Base-by-base conservation (phyloP, 2,113 vertebrate genomes). In the Jaculus jaculus region DNA sequence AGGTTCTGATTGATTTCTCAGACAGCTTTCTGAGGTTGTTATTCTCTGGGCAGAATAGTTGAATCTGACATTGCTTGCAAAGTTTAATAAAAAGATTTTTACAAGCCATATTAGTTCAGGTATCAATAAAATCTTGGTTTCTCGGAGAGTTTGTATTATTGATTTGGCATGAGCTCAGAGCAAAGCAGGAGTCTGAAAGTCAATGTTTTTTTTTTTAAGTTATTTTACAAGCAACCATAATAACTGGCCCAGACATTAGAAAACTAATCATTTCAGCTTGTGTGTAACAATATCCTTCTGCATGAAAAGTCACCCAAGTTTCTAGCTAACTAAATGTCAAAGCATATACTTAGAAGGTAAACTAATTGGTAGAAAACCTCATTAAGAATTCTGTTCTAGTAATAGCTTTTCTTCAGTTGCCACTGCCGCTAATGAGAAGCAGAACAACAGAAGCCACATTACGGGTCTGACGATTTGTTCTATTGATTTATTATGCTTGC, bases 371-470 rank as follows among this genome's bases (percentile, higher is more conserved):
- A 95, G 78, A 94, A 96, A n/a, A 24, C 95, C 93, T 98, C 97
- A 96, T 98, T 98, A 98, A 96, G 91, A 96, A 93, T 96, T 92
- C 96, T 96, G 89, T 87, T 96, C 93, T 89, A 94, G 60, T 91
- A 97, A 96, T 93, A 96, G 93, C 92, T 97, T 98, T 98, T 98
- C 97, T 96, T 97, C 96, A 94, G 68, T 93, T 97, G 95, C 96
- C 94, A 93, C 90, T 96, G 90, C 81, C n/a, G 93, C 96, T 98
- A 97, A 98, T 97, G 96, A 98, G 96, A 98, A 98, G 69, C 92
- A 97, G 95, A 97, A 97, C 97, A 97, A 97, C 39, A 26, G 94
- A 96, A 97, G 93, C 73, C 91, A 73, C 82, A 89, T 98, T 98
- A 97, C 96, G 66, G 63, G 65, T 91, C 87, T 97, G 95, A 97